Evolutionary conservation across 2,797 vertebrate genomes (phyloP).

Genomic region (Girardinus metallicus): DNA sequence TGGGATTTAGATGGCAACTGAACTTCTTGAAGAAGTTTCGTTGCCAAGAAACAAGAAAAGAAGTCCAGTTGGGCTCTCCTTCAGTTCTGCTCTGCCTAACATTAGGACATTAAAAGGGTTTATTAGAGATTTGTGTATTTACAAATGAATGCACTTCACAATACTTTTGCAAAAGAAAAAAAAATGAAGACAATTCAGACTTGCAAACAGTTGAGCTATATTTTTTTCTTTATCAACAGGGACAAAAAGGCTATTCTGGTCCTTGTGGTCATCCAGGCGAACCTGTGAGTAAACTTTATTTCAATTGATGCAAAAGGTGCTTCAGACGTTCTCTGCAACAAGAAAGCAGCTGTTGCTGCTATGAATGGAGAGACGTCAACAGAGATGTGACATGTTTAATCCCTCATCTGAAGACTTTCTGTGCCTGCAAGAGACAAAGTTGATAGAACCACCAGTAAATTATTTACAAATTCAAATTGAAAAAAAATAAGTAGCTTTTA

Average conservation of each 20-base stretch:
- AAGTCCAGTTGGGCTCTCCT: not conserved
- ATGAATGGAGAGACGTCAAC: not conserved
- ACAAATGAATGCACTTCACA: not conserved
- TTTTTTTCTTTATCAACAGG: slow-evolving; percentile 69
- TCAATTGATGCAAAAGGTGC: not conserved
- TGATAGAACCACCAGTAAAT: not conserved
- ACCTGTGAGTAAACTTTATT: slow-evolving; percentile 84
- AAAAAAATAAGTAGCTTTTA: not conserved
- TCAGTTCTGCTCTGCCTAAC: not conserved
- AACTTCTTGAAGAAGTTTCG: not conserved
- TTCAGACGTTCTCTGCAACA: not conserved
- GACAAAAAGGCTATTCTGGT: slow-evolving; percentile 92
- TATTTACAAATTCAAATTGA: not conserved
- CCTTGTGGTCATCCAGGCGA: slow-evolving; percentile 91
- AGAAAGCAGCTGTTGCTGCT: not conserved
- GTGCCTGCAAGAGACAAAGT: not conserved
- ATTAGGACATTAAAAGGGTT: not conserved
- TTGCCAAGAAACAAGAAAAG: not conserved
- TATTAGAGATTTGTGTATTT: not conserved
- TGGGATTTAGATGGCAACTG: not conserved
- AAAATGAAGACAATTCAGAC: not conserved
- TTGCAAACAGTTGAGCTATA: slow-evolving; percentile 9
- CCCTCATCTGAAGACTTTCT: not conserved
- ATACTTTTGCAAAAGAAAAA: not conserved
- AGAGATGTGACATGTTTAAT: not conserved